Evolutionary conservation across 2,888 invertebrate species (phyloP).

Genomic region (Tolmerus cingulatus): DNA sequence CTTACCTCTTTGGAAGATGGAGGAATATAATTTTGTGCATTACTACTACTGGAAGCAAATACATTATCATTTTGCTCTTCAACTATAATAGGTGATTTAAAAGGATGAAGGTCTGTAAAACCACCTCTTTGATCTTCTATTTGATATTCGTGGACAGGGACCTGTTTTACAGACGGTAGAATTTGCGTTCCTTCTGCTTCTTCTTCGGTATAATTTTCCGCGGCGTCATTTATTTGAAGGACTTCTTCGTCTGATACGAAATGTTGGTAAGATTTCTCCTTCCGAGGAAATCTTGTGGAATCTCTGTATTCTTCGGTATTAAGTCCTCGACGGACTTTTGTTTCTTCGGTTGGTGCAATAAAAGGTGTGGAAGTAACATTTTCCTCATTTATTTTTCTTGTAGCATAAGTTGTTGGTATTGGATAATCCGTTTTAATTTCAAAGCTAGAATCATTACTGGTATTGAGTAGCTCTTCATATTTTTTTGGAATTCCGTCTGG

Average conservation of each 20-base stretch:
- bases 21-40: constrained; percentile 49
- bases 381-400: not conserved
- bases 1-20: constrained; percentile 43
- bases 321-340: not conserved
- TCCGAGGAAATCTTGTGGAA: not conserved
- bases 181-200: constrained; percentile 55
- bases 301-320: not conserved
- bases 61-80: constrained; percentile 45
- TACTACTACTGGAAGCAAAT: constrained; percentile 51
- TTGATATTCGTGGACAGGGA: not conserved
- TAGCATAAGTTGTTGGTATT: not conserved
- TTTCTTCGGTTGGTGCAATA: not conserved
- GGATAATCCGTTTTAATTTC: not conserved
- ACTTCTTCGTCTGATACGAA: constrained; percentile 72
- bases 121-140: not conserved
- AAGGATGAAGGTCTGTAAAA: constrained; percentile 55
- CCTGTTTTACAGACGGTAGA: constrained; percentile 53
- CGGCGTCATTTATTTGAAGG: constrained; percentile 69
- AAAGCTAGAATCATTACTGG: not conserved
- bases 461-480: not conserved
- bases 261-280: constrained; percentile 51
- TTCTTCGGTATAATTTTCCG: constrained; percentile 56
- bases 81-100: constrained; percentile 65
- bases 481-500: constrained; percentile 26
- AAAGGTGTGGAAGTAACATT: not conserved